Conservation (phyloP, 1,140 invertebrate species). For the Drosophila erecta region DNA sequence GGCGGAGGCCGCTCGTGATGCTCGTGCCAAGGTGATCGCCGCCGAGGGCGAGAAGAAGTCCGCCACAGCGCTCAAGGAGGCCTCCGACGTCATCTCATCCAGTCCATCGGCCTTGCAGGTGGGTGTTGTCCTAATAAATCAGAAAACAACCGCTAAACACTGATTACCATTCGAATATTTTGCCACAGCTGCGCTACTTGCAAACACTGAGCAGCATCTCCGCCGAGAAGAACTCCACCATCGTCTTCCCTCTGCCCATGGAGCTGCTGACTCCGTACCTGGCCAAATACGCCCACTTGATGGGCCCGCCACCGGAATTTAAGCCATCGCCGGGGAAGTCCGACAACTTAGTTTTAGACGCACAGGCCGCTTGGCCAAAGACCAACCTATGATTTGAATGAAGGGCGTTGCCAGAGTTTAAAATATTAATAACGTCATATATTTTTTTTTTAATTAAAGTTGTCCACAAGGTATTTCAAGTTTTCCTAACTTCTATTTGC, state of each 20-base stretch:
- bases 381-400: constrained; percentile 29
- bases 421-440: no score
- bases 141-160: no score
- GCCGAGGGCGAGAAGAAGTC: constrained; percentile 94
- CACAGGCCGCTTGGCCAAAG: constrained; percentile 40
- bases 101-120: constrained; percentile 91
- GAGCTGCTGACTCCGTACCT: constrained; percentile 87
- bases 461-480: no score
- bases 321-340: constrained; percentile 5
- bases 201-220: constrained; percentile 94
- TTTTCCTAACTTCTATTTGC: constrained; percentile 26
- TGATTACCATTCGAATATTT: not conserved
- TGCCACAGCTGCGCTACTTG: constrained; percentile 47
- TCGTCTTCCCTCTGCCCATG: constrained; percentile 95
- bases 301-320: constrained; percentile 20
- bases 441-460: constrained; percentile 9
- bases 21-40: constrained; percentile 91
- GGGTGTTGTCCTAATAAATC: not conserved
- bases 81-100: constrained; percentile 94
- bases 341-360: constrained; percentile 13
- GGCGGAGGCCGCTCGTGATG: constrained; percentile 91
- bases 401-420: no score
- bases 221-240: constrained; percentile 96
- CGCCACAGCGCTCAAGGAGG: constrained; percentile 93
- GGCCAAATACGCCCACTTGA: constrained; percentile 61